Evolutionary conservation across 2,888 invertebrate species (phyloP).

Genomic region (Erebia aethiops): DNA sequence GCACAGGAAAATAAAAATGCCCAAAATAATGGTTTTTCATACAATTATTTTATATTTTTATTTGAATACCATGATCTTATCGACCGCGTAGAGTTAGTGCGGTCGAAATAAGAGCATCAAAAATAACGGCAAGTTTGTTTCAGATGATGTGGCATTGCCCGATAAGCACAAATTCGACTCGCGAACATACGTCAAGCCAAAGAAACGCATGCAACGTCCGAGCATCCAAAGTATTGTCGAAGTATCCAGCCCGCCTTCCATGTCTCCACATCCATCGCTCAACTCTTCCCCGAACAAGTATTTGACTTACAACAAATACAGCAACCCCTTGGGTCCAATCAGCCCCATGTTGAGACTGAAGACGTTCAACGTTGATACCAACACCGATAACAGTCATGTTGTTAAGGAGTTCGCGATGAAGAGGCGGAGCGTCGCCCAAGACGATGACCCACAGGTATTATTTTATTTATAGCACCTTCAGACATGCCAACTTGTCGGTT

Average conservation of each 20-base stretch:
- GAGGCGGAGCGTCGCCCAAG: constrained; percentile 66
- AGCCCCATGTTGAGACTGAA: constrained; percentile 72
- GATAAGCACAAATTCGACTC: constrained; percentile 85
- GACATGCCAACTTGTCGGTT: constrained; percentile 3
- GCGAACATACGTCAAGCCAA: constrained; percentile 87
- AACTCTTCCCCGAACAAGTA: constrained; percentile 62
- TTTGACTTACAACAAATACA: constrained; percentile 76
- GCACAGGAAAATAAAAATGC: too few relatives aligned
- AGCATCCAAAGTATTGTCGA: constrained; percentile 83
- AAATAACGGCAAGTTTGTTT: constrained; percentile 42
- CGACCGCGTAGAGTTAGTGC: neutral
- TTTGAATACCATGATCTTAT: too few relatives aligned
- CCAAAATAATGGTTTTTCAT: too few relatives aligned
- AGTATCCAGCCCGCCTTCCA: constrained; percentile 59
- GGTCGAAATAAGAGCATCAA: neutral
- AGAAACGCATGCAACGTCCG: constrained; percentile 82
- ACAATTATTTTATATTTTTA: too few relatives aligned
- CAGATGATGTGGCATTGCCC: constrained; percentile 65
- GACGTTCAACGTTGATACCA: constrained; percentile 74
- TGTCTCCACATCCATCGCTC: constrained; percentile 54
- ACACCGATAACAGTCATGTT: constrained; percentile 64
- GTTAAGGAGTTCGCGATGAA: constrained; percentile 71
- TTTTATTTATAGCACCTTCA: constrained; percentile 13
- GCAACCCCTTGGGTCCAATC: constrained; percentile 62
- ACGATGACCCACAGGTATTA: constrained; percentile 72